Base-by-base conservation (phyloP, 2,888 invertebrate genomes). In the Oscheius sp. region DNA sequence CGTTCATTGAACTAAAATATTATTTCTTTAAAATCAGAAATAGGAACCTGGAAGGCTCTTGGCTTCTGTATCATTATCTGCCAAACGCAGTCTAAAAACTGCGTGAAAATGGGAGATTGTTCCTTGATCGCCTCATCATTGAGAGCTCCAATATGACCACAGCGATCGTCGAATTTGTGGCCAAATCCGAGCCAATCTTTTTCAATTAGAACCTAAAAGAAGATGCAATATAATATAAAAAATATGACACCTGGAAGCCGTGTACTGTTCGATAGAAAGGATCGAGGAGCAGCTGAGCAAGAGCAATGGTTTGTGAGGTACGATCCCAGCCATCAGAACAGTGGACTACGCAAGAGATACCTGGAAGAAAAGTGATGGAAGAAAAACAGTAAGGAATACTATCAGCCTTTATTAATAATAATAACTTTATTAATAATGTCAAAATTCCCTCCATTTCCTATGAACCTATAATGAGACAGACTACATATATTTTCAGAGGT, bases 151-250 rank as follows among this genome's bases (percentile, higher is more conserved):
- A 93, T 90, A 88, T 94, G 93, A 0, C 94, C 94, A 87, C 93
- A 94, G 36, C 95, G 91, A 81, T 94, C 94, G 44, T 92, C 92
- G 88, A 95, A 96, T 89, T 96, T 95, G 88, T 95, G 94, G 0
- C 95, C 95, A 87, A 95, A 95, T 1, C 93, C 92, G 28, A 96
- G 88, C 96, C 96, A 96, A 87, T 96, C 95, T 89, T 95, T 96
- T 87, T 95, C 95, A 83, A 96, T 94, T 61, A 96, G 88, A 14
- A 92, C 92, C 93, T 94, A 47, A 30, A 70, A 59, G 17, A n/a
- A 26, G 26, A 32, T 51, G 8, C 17, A 41, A n/a, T n/a, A 12
- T n/a, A n/a, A n/a, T n/a, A 5, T n/a, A n/a, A n/a, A n/a, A n/a
- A n/a, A n/a, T n/a, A n/a, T n/a, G n/a, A n/a, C 4, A 92, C 92